Conservation (phyloP, 2,113 vertebrate genomes). For the Chaetodon auriga region DNA sequence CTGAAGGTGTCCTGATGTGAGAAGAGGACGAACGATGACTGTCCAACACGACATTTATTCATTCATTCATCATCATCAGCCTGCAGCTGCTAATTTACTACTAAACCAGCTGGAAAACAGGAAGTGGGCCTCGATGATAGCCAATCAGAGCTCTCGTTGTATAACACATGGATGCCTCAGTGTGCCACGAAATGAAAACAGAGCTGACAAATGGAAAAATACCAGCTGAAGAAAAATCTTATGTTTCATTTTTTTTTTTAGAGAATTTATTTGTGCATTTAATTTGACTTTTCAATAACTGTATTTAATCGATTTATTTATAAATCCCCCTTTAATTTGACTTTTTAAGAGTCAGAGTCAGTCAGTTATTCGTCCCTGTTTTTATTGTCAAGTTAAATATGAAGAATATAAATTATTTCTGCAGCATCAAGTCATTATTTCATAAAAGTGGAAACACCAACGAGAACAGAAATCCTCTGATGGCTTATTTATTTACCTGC, state of each 20-base stretch:
- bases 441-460: not conserved
- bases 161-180: not conserved
- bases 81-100: not conserved
- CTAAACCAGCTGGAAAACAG: not conserved
- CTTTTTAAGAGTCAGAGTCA: not conserved
- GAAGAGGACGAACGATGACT: no score
- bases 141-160: not conserved
- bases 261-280: not conserved
- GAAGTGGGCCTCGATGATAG: not conserved
- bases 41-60: not conserved
- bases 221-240: not conserved
- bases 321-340: not conserved
- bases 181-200: not conserved
- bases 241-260: not conserved
- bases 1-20: not conserved
- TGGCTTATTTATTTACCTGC: constrained; percentile 7
- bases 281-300: not conserved
- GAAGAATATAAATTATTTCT: not conserved
- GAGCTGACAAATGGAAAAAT: not conserved
- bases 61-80: not conserved
- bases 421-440: not conserved
- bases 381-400: not conserved
- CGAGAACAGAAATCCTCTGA: no score
- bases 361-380: not conserved
- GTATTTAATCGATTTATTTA: no score